Evolutionary conservation across 2,888 invertebrate species (phyloP), one percentile per base, ranked within the genome.

Genomic region (Dryobota labecula): DNA sequence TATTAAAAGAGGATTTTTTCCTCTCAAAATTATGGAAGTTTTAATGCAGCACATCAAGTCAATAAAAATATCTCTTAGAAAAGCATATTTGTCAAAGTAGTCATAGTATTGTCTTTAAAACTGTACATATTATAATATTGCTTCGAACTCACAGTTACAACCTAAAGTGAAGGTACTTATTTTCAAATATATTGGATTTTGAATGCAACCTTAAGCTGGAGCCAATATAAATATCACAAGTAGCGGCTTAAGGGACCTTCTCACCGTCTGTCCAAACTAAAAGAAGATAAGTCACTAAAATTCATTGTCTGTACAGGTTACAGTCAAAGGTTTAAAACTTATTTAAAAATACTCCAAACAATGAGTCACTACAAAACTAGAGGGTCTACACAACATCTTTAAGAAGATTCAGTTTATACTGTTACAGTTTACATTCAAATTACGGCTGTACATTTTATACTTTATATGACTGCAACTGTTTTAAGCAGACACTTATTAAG

Each of bases 251-350:
- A 90, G 89, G 89, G 90, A 91, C 88, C 89, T 88, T 90, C 86
- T 89, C 85, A 86, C 89, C 86, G 88, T 89, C 86, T 89, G 76
- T 76, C 84, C 84, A 76, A 85, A 88, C 85, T 87, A 86, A 87
- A 90, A 90, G 83, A 83, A 91, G 83, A 84, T 84, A 81, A 87
- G 89, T 90, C 91, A 92, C 93, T 91, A 94, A 94, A 95, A 95
- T 94, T 94, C 92, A 92, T 93, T 92, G 90, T 91, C 91, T 93
- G 89, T 93, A 94, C 92, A 94, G 89, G 90, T 92, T 92, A 90
- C 88, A 92, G 94, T 95, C 94, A 92, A 93, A 89, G 90, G 90
- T 92, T 95, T 95, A 94, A 94, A 95, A 94, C 95, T 95, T 95
- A 95, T 94, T 94, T 92, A 92, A 94, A 94, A 94, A 94, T 93